phyloP scores from a whole-genome alignment of 35 echinoderm and acorn worm species.

The Acanthaster planci region DNA sequence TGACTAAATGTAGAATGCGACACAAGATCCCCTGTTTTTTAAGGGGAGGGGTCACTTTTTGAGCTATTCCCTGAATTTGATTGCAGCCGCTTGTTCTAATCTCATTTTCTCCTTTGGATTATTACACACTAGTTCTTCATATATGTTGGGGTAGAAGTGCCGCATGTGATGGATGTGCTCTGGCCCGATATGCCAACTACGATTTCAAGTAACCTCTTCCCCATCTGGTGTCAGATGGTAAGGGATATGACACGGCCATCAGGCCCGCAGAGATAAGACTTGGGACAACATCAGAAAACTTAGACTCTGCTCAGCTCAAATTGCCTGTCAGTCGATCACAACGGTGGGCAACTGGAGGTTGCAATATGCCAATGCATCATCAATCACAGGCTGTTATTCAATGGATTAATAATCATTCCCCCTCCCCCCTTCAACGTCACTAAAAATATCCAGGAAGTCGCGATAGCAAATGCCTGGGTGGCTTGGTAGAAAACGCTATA shows the following conservation, averaged over 20 bases:
- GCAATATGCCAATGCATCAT: constrained; percentile 31
- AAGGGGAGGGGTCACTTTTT: too few species aligned
- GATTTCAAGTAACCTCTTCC: constrained; percentile 20
- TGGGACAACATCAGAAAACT: neutral
- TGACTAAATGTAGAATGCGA: too few species aligned
- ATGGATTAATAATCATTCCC: constrained; percentile 14
- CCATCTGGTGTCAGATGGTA: constrained; percentile 27
- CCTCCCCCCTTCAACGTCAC: neutral
- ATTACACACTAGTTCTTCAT: too few species aligned
- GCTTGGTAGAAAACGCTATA: too few species aligned
- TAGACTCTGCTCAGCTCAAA: neutral
- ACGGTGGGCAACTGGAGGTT: neutral
- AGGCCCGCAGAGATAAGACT: constrained; percentile 5
- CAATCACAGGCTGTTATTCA: constrained; percentile 23
- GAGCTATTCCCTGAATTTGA: too few species aligned
- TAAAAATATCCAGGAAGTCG: neutral
- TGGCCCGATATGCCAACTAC: constrained; percentile 11
- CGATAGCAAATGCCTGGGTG: too few species aligned
- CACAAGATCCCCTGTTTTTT: too few species aligned
- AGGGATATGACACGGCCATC: neutral
- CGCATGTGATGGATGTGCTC: neutral
- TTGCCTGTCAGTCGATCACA: constrained; percentile 17
- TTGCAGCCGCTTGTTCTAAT: too few species aligned
- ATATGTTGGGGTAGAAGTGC: neutral
- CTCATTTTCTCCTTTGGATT: too few species aligned